phyloP scores from a whole-genome alignment of 1,140 invertebrate genomes.

The Phortica variegata region DNA sequence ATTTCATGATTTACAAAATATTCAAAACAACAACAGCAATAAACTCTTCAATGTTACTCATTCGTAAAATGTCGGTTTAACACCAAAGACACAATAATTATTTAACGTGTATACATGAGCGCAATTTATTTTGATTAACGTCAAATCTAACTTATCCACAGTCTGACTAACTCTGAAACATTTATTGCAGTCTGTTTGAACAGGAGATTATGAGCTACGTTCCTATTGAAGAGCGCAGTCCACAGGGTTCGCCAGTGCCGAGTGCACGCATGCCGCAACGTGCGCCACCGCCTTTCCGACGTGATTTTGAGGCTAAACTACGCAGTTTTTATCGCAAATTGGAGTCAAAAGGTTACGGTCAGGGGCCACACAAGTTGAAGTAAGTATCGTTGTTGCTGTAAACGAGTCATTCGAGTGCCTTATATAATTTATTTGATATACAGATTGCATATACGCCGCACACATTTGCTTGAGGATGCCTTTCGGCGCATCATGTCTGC shows the following conservation, averaged over 20 bases:
- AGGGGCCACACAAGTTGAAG: conserved; percentile 95
- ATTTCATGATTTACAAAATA: no score
- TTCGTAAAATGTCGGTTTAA: no score
- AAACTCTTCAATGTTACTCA: no score
- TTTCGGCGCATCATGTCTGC: conserved; percentile 96
- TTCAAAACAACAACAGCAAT: no score
- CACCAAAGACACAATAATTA: no score
- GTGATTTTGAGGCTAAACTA: conserved; percentile 95
- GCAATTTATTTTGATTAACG: no score
- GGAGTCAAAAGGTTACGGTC: conserved; percentile 94
- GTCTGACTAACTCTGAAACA: no score
- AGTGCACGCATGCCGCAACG: conserved; percentile 73
- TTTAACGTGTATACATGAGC: no score
- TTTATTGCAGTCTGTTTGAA: conserved; percentile 91
- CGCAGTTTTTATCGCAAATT: conserved; percentile 93
- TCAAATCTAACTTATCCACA: no score
- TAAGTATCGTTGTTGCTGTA: conserved; percentile 59
- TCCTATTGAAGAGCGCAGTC: conserved; percentile 69
- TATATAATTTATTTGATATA: conserved; percentile 15
- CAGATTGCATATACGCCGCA: conserved; percentile 88
- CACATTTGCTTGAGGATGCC: conserved; percentile 92
- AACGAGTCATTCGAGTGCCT: background rate
- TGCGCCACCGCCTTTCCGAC: conserved; percentile 82
- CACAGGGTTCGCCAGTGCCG: conserved; percentile 52
- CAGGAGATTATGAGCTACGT: conserved; percentile 98